Evolutionary conservation across 2,113 vertebrate genomes (phyloP), one percentile per base, ranked within the genome.

Genomic region (Poicephalus gulielmi): DNA sequence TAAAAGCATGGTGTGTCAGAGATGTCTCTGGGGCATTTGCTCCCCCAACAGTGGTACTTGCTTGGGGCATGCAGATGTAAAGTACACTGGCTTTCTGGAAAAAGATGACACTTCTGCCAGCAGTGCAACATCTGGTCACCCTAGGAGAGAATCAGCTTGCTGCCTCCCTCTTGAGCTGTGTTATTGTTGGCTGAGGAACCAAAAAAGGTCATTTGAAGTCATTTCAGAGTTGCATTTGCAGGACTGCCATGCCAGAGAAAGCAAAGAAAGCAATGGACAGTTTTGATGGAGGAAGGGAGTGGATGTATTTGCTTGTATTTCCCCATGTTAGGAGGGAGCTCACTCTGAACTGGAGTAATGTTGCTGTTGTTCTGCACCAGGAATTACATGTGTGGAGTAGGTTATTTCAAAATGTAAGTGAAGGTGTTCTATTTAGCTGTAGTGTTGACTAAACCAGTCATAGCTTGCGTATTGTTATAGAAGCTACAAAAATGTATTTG

Each of bases 161-260:
- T 79, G 83, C 88, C 46, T 92, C 41, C 19, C 41, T 87, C 77
- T 89, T 0, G 1, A 2, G 13, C 81, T 81, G 71, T 0, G 24
- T 78, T 96, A 49, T 90, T 96, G 67, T 95, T 96, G 96, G 91
- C 94, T 43, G 39, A 94, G 59, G 86, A 94, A 63, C 44, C 11
- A 0, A 59, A 39, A 75, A 84, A 84, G 80, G 94, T 92, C 86
- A 88, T 93, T 79, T 96, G 67, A 96, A 96, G 86, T 96, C 10
- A 79, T 93, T 95, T 96, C 88, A 91, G 96, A 89, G 49, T 46
- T 87, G 63, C 30, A 30, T 83, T 95, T 95, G 9, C 83, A 50
- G 74, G 57, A 74, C 37, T 1, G 6, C 62, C 0, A 7, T 84
- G 83, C 67, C 57, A 84, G 83, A 79, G 86, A 95, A 95, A 95